phyloP scores from a whole-genome alignment of 2,113 vertebrate species.

The Callorhinus ursinus region DNA sequence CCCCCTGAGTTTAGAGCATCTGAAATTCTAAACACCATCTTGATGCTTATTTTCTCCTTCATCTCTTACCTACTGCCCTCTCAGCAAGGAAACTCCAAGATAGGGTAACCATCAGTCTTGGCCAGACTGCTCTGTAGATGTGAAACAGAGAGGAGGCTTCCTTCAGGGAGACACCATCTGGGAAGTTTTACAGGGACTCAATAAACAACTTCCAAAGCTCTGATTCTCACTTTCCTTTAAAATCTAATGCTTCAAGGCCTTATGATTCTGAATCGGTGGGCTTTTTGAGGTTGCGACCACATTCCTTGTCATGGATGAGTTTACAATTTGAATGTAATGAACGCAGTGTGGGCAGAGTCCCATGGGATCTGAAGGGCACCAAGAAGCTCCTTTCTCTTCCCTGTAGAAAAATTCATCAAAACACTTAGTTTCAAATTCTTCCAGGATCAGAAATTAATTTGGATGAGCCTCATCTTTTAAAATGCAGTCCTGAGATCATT shows the following conservation, averaged over 20 bases:
- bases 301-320: not conserved
- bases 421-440: not conserved
- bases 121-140: not conserved
- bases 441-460: conserved; percentile 37
- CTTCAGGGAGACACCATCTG: not conserved
- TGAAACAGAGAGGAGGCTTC: not conserved
- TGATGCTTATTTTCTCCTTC: conserved; percentile 9
- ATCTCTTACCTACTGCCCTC: not conserved
- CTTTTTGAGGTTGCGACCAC: not conserved
- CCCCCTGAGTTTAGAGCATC: not conserved
- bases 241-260: not conserved
- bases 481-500: not conserved
- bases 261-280: not conserved
- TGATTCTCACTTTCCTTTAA: not conserved
- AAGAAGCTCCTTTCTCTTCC: not conserved
- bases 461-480: conserved; percentile 1
- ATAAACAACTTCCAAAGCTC: not conserved
- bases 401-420: not conserved
- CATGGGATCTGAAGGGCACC: not conserved
- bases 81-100: not conserved
- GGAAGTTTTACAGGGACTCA: not conserved
- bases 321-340: not conserved
- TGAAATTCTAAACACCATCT: conserved; percentile 20
- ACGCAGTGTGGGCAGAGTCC: not conserved
- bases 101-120: not conserved